These are phyloP conservation scores for Pogonomyrmex barbatus DNA, from an alignment of 1,140 invertebrate species.

Conservation along the genomic window DNA sequence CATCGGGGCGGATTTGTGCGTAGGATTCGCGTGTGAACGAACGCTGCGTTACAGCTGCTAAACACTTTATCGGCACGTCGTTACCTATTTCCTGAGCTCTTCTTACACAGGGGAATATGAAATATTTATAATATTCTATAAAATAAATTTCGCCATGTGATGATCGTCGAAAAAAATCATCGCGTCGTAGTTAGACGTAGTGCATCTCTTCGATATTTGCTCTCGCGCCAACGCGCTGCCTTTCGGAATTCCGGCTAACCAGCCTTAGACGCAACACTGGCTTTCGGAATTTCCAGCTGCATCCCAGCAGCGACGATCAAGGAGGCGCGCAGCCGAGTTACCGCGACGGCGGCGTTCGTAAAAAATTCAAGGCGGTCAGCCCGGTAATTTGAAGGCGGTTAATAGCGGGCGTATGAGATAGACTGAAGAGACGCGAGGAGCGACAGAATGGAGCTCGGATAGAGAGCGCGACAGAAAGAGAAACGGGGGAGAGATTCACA, in stretches of 20 bases:
- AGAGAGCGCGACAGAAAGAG: slow-evolving; percentile 38
- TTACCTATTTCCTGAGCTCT: background rate
- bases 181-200: slow-evolving; percentile 8
- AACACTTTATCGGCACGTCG: background rate
- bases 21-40: background rate
- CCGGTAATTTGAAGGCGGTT: slow-evolving; percentile 60
- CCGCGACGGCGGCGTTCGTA: slow-evolving; percentile 40
- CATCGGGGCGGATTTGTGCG: slow-evolving; percentile 11
- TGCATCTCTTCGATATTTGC: background rate
- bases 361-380: slow-evolving; percentile 57
- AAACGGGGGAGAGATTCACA: slow-evolving; percentile 19
- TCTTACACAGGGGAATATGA: background rate
- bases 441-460: slow-evolving; percentile 12
- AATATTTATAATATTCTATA: background rate
- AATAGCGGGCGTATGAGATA: slow-evolving; percentile 45
- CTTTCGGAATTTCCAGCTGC: slow-evolving; percentile 37
- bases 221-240: background rate
- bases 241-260: slow-evolving; percentile 5
- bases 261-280: slow-evolving; percentile 19
- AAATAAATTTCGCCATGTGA: background rate
- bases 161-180: background rate
- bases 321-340: slow-evolving; percentile 28
- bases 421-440: slow-evolving; percentile 28
- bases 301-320: slow-evolving; percentile 41
- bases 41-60: background rate